A percentile compares a stretch with the other conserved stretches of the same genome.
Evolutionary conservation across 2,888 invertebrate species (phyloP).

Genomic region (Strigamia crassipes): DNA sequence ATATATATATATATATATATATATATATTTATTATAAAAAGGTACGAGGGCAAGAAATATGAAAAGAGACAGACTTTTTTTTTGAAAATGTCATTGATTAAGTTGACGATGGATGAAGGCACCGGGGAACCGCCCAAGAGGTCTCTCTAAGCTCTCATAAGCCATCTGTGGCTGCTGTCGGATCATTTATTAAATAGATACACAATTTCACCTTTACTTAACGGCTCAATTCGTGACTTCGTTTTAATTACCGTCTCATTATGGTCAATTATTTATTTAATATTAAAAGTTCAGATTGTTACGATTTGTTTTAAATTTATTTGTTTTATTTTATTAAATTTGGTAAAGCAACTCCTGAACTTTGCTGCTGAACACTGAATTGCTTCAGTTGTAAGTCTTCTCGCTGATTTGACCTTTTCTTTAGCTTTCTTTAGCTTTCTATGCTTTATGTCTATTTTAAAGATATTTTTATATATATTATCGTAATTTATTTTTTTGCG

Average conservation of each 20-base stretch:
- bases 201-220: slow-evolving; percentile 13
- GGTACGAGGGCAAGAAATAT: neutral
- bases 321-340: neutral
- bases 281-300: neutral
- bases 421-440: neutral
- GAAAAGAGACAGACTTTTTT: slow-evolving; percentile 18
- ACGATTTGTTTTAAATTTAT: neutral
- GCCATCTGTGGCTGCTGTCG: slow-evolving; percentile 25
- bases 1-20: too few species aligned
- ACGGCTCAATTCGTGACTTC: neutral
- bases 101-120: slow-evolving; percentile 34
- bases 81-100: slow-evolving; percentile 36
- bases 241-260: neutral
- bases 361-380: neutral
- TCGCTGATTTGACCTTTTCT: neutral
- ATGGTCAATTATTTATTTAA: neutral
- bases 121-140: slow-evolving; percentile 18
- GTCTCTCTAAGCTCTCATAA: slow-evolving; percentile 27
- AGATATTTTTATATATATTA: neutral
- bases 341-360: neutral
- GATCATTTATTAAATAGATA: slow-evolving; percentile 36
- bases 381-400: neutral
- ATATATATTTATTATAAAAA: neutral
- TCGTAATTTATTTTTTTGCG: neutral
- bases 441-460: neutral